These are phyloP conservation scores for Campaea margaritaria DNA, from an alignment of 2,888 invertebrate species.

Conservation along the genomic window DNA sequence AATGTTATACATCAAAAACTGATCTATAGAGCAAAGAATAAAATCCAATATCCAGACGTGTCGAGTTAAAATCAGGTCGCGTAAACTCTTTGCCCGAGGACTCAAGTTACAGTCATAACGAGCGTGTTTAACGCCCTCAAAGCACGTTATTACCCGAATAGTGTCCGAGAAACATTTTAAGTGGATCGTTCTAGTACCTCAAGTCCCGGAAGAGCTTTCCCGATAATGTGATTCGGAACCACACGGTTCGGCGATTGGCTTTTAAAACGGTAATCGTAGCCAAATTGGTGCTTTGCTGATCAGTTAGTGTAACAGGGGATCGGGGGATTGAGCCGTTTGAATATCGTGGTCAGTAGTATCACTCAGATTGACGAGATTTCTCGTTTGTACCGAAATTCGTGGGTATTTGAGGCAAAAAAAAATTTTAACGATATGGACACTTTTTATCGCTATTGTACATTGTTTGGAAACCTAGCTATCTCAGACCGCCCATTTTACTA, in stretches of 20 bases:
- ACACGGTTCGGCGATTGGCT: constrained; percentile 35
- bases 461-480: no score
- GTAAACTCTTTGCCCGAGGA: not conserved
- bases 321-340: constrained; percentile 11
- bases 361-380: not conserved
- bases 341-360: constrained; percentile 17
- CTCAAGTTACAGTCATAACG: constrained; percentile 36
- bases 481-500: no score
- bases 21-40: constrained; percentile 13
- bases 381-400: not conserved
- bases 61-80: not conserved
- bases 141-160: constrained; percentile 56
- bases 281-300: constrained; percentile 37
- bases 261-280: constrained; percentile 35
- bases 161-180: constrained; percentile 53
- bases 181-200: constrained; percentile 52
- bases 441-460: no score
- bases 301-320: constrained; percentile 12
- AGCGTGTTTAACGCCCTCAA: constrained; percentile 54
- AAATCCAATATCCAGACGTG: not conserved
- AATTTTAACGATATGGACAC: no score
- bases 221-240: constrained; percentile 41
- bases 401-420: not conserved
- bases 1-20: not conserved
- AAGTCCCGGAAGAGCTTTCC: constrained; percentile 36